Evolutionary conservation across 1,140 invertebrate species (phyloP).

Genomic region (Scaptodrosophila lebanonensis): DNA sequence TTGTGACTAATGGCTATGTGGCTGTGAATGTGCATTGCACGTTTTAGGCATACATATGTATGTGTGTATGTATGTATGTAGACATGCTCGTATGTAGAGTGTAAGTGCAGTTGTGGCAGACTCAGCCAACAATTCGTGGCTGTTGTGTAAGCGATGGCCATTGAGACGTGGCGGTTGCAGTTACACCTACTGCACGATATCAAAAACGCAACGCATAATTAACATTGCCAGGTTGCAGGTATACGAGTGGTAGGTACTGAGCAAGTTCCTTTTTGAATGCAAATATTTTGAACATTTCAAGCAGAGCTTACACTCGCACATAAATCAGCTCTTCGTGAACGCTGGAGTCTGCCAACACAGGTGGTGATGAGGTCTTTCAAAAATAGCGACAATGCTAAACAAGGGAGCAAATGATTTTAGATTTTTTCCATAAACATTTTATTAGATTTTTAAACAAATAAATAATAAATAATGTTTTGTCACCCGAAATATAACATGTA

Average conservation of each 20-base stretch:
- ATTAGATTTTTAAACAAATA: no score
- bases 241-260: slow-evolving; percentile 3
- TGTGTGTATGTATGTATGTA: no score
- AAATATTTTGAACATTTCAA: slow-evolving; percentile 18
- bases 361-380: no score
- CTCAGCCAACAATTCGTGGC: slow-evolving; percentile 18
- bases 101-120: slow-evolving; percentile 16
- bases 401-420: no score
- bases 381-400: no score
- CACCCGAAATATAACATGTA: no score
- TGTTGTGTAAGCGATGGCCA: slow-evolving; percentile 23
- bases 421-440: no score
- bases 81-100: no score
- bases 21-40: slow-evolving; percentile 7
- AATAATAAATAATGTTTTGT: no score
- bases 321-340: no score
- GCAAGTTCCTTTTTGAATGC: slow-evolving; percentile 28
- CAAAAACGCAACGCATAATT: slow-evolving; percentile 36
- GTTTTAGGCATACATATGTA: background rate
- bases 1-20: slow-evolving; percentile 1
- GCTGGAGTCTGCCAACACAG: no score
- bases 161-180: background rate
- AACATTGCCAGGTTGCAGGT: slow-evolving; percentile 24
- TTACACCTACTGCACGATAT: slow-evolving; percentile 36
- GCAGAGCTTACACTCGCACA: background rate